Base-by-base conservation (phyloP, 2,797 vertebrate genomes). In the Anomalospiza imberbis region DNA sequence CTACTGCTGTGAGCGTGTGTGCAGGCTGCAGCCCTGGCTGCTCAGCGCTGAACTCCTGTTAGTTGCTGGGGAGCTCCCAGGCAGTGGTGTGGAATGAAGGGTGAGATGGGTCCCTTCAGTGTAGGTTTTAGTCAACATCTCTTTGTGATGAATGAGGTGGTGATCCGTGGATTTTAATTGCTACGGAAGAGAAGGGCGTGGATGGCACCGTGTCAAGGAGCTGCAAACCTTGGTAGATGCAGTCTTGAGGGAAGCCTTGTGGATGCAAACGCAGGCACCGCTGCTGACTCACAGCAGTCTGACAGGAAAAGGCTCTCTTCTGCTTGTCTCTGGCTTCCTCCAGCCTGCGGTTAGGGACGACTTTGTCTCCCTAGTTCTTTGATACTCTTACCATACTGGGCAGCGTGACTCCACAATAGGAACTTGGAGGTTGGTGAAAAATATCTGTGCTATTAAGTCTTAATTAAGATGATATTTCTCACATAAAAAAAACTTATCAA, bases 271-370 rank as follows among this genome's bases (percentile, higher is more conserved):
- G 9, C 22, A 24, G 71, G 26, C 31, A 9, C 31, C 6, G 34
- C 79, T 80, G 85, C 85, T 95, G 90, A 86, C 66, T 93, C 57
- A 82, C 1, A 48, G 54, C 54, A 31, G 45, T 17, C 51, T 85
- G 54, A 58, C 61, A 87, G 70, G 85, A 95, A 91, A 85, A 72
- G 58, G 36, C 67, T 78, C 17, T 50, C 40, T 85, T 83, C 72
- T 80, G 48, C 81, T 87, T 75, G 22, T 38, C 45, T 83, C 76
- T 45, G 85, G 7, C 92, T 95, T 95, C 87, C 91, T 92, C 40
- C 28, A n/a, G 40, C 24, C 1, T 57, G 70, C 0, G 3, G 20
- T 80, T 72, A 48, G 70, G n/a, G 47, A 62, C 51, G 40, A 57
- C 40, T 72, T 83, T 0, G 32, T 57, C 55, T 40, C 36, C 2